Conservation (phyloP, 2,888 invertebrate genomes). For the Osedax frankpressi region DNA sequence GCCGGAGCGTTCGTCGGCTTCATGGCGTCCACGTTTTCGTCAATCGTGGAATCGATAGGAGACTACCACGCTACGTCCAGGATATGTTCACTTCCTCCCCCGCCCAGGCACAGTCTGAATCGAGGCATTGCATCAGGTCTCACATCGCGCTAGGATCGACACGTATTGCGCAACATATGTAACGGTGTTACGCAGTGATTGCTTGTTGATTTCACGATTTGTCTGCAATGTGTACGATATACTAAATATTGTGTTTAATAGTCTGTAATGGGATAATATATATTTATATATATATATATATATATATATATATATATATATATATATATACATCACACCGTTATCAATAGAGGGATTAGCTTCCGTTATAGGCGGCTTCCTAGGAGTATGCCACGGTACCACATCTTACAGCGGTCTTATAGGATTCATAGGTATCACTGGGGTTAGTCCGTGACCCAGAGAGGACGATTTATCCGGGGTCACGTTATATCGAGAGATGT, state of each 20-base stretch:
- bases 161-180: too few relatives aligned
- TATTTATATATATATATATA: not conserved
- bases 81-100: slow-evolving; percentile 13
- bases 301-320: not conserved
- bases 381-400: slow-evolving; percentile 71
- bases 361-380: slow-evolving; percentile 63
- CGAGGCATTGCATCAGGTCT: slow-evolving; percentile 44
- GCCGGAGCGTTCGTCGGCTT: slow-evolving; percentile 14
- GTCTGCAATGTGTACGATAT: too few relatives aligned
- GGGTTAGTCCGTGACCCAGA: too few relatives aligned
- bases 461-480: too few relatives aligned
- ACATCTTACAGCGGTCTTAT: slow-evolving; percentile 76
- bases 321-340: not conserved
- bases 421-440: slow-evolving; percentile 69
- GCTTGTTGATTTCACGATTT: too few relatives aligned
- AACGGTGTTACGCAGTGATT: too few relatives aligned
- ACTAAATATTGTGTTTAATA: too few relatives aligned
- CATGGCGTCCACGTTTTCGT: slow-evolving; percentile 10
- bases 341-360: slow-evolving; percentile 60
- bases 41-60: slow-evolving; percentile 17
- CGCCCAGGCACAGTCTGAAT: slow-evolving; percentile 19
- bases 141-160: too few relatives aligned
- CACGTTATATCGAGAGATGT: too few relatives aligned
- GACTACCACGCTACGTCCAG: slow-evolving; percentile 16
- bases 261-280: too few relatives aligned